Evolutionary conservation across 2,113 vertebrate species (phyloP), one percentile per base, ranked within the genome.

Genomic region (Labeo rohita): DNA sequence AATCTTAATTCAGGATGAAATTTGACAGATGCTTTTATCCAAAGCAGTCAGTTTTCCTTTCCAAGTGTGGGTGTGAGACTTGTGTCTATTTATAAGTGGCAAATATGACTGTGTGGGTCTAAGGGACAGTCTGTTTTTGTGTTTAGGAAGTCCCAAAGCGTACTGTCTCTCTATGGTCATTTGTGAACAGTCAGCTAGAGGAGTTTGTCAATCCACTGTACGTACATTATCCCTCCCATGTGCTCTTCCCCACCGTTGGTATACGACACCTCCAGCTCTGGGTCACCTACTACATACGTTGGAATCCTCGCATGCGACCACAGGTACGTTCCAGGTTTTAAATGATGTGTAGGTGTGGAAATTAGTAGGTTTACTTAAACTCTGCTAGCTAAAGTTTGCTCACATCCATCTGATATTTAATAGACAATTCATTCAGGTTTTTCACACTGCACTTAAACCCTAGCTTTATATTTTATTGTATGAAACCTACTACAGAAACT

Each of bases 211-310:
- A 99, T 91, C 98, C 98, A 3, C 85, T 99, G 54, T 99, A 97
- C 0, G 97, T 98, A 83, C 96, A 97, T 94, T 99, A 98, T 88
- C 94, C 95, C 91, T 97, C 97, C 91, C 98, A 99, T 0, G 97
- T 99, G 85, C 94, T 99, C 87, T 99, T 97, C 90, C 98, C 98
- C 0, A 97, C 97, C 10, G 97, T 97, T 89, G 98, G 98, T 92
- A 96, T 98, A 92, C 97, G 98, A 91, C 98, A 99, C 92, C 96
- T 99, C 28, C 97, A 99, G 95, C 96, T 99, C 23, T 99, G 98
- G 98, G 96, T 97, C 1, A 96, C 97, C 6, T 99, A 99, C 92
- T 99, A 99, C 93, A 97, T 99, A 89, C 96, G 98, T 86, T 99
- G 98, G 98, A 99, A 99, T 86, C 98, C 98, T 54, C 93, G 97